These are phyloP conservation scores for Aricia artaxerxes DNA, from an alignment of 2,888 invertebrate genomes.

Conservation along the genomic window DNA sequence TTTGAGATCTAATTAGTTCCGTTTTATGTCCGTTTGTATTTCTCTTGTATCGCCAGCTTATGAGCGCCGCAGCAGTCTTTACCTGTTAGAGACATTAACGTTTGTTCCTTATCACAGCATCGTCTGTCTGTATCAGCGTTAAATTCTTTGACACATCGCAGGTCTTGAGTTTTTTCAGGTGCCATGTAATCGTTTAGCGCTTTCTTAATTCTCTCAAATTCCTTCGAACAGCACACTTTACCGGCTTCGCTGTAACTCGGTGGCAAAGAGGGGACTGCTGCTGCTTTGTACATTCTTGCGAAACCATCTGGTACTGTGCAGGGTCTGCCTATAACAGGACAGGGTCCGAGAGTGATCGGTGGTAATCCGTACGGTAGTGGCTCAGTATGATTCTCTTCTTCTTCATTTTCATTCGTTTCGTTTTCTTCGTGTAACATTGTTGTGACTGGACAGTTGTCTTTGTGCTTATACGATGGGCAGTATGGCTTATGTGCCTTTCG, in stretches of 20 bases:
- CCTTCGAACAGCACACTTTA: conserved; percentile 73
- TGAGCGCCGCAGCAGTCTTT: conserved; percentile 69
- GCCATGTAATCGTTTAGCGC: conserved; percentile 68
- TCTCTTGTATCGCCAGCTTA: conserved; percentile 66
- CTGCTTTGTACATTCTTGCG: conserved; percentile 70
- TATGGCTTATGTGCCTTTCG: conserved; percentile 66
- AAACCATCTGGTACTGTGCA: conserved; percentile 71
- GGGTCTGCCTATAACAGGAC: conserved; percentile 70
- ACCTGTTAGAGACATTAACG: conserved; percentile 57
- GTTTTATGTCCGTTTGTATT: conserved; percentile 49
- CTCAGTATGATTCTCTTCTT: conserved; percentile 64
- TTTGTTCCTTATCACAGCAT: conserved; percentile 72
- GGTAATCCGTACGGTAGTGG: conserved; percentile 71
- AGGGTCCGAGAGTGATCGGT: conserved; percentile 70
- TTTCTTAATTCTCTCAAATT: conserved; percentile 71
- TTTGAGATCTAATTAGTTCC: conserved; percentile 46
- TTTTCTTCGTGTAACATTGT: conserved; percentile 56
- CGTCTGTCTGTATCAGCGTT: conserved; percentile 68
- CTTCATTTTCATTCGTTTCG: conserved; percentile 56
- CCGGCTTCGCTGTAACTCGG: conserved; percentile 68
- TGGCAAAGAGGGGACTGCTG: conserved; percentile 55
- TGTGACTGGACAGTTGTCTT: conserved; percentile 63
- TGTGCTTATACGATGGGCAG: conserved; percentile 69
- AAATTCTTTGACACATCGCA: conserved; percentile 66
- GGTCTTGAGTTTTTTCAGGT: conserved; percentile 63